These are phyloP conservation scores for Leptinotarsa undecemlineata DNA, from an alignment of 1,140 invertebrate genomes.

Conservation along the genomic window DNA sequence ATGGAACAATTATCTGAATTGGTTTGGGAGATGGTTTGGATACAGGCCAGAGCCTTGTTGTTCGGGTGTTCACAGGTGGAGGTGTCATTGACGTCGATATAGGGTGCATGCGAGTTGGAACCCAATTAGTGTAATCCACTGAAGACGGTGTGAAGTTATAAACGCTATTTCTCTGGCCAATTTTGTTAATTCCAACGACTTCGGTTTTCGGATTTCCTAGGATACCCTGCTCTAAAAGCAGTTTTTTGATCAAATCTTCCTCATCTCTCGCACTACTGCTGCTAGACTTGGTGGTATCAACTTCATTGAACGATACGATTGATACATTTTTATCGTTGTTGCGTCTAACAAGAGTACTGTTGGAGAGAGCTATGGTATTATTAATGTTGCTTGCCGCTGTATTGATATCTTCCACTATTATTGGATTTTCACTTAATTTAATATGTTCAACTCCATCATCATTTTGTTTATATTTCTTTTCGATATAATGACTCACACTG, in stretches of 20 bases:
- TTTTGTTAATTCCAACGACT: slow-evolving; percentile 24
- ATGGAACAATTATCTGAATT: slow-evolving; percentile 78
- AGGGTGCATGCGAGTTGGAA: slow-evolving; percentile 25
- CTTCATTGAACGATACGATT: background rate
- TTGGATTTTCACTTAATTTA: slow-evolving; percentile 50
- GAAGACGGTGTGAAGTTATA: slow-evolving; percentile 26
- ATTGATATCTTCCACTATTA: slow-evolving; percentile 51
- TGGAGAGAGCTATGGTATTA: slow-evolving; percentile 16
- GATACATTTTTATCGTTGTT: slow-evolving; percentile 18
- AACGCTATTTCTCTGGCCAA: background rate
- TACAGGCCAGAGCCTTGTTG: slow-evolving; percentile 35
- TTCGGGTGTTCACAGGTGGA: slow-evolving; percentile 49
- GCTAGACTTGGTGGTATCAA: background rate
- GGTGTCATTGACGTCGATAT: slow-evolving; percentile 42
- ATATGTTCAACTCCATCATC: background rate
- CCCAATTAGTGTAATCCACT: slow-evolving; percentile 43
- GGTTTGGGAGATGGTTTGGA: slow-evolving; percentile 58
- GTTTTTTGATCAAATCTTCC: slow-evolving; percentile 36
- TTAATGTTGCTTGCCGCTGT: slow-evolving; percentile 42
- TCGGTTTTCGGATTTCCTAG: slow-evolving; percentile 23
- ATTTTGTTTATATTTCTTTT: slow-evolving; percentile 5
- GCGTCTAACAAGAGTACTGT: background rate
- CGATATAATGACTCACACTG: background rate
- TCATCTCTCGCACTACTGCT: slow-evolving; percentile 3
- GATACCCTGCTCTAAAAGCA: slow-evolving; percentile 34